Evolutionary conservation across 2,797 vertebrate genomes (phyloP).

Genomic region (Pachyuromys duprasi): DNA sequence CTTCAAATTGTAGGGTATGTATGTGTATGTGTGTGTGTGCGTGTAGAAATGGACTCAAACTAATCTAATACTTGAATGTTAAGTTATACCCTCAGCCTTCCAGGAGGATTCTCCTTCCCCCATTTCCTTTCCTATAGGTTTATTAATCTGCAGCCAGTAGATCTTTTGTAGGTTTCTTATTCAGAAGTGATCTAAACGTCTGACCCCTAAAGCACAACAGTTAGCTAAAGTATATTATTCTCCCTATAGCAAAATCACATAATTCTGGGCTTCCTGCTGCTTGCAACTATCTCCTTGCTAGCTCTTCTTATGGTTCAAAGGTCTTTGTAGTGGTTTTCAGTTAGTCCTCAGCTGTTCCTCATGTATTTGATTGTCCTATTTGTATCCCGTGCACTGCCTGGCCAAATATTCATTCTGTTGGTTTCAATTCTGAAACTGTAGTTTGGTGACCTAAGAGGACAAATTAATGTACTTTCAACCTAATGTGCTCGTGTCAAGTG

Average conservation of each 20-base stretch:
- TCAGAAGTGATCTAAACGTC: not conserved
- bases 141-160: not conserved
- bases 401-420: not conserved
- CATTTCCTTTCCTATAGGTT: not conserved
- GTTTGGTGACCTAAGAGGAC: conserved; percentile 3
- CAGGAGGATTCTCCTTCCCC: not conserved
- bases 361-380: not conserved
- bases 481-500: not conserved
- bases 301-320: not conserved
- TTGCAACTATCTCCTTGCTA: not conserved
- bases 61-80: not conserved
- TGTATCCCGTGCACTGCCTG: not conserved
- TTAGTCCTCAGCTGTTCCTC: not conserved
- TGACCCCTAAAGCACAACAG: not conserved
- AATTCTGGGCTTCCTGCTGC: not conserved
- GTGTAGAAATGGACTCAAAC: not conserved
- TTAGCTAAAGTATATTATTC: not conserved
- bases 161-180: not conserved
- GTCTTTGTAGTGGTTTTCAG: not conserved
- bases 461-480: not conserved
- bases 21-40: not conserved
- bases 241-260: not conserved
- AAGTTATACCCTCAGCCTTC: not conserved
- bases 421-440: conserved; percentile 17
- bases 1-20: not conserved